Percentiles rank a stretch among this genome's conserved stretches.
phyloP scores from a whole-genome alignment of 2,888 invertebrate species.

The Lasioglossum figueresi region DNA sequence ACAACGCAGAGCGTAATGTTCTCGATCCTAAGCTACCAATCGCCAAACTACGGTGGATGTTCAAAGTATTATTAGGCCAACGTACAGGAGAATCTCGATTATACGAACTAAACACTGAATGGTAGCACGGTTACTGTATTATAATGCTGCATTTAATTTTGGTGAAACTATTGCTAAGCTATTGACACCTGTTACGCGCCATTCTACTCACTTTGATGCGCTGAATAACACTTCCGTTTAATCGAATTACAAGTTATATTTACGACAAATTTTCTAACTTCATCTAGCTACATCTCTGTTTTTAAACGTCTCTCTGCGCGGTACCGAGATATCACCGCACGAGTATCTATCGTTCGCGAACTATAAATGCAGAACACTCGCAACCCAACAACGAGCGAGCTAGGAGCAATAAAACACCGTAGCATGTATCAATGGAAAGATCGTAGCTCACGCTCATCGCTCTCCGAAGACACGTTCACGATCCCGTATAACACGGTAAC shows the following conservation, averaged over 20 bases:
- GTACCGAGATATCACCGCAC: background rate
- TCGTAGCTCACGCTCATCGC: background rate
- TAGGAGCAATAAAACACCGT: too few relatives aligned
- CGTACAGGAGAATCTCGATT: background rate
- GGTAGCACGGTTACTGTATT: background rate
- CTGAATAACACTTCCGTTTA: too few relatives aligned
- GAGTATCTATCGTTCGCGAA: background rate
- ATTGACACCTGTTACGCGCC: too few relatives aligned
- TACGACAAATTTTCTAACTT: too few relatives aligned
- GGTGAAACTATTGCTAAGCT: too few relatives aligned
- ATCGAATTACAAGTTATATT: too few relatives aligned
- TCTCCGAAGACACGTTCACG: background rate
- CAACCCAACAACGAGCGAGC: background rate
- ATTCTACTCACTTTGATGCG: background rate
- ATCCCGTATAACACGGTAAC: background rate
- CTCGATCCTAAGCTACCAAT: background rate
- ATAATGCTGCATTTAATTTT: background rate
- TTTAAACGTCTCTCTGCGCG: too few relatives aligned
- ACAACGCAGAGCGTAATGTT: slow-evolving; percentile 7
- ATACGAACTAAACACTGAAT: background rate
- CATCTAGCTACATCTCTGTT: too few relatives aligned
- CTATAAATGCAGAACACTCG: background rate
- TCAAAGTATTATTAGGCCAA: background rate
- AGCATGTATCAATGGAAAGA: background rate
- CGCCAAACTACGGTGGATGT: background rate